Percentiles rank a stretch among this genome's conserved stretches.
Conservation (phyloP, 1,140 invertebrate species). For the Trichomalopsis sarcophagae region DNA sequence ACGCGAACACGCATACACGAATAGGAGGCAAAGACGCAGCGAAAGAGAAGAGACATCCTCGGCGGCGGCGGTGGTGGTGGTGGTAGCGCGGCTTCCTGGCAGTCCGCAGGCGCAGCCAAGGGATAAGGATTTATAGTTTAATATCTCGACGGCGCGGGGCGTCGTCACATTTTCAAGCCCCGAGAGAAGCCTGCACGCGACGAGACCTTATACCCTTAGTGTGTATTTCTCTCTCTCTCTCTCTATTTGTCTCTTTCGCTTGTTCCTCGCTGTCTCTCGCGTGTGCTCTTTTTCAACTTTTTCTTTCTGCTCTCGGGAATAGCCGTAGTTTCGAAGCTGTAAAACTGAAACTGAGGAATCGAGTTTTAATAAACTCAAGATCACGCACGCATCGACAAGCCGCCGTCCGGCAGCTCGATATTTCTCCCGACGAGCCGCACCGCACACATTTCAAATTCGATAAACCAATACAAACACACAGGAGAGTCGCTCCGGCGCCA, state of each 20-base stretch:
- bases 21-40: background rate
- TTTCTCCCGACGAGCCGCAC: background rate
- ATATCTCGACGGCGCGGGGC: conserved; percentile 71
- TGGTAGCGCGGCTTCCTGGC: conserved; percentile 5
- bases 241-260: background rate
- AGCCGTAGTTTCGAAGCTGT: too few species aligned
- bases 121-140: conserved; percentile 76
- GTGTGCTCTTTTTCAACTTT: background rate
- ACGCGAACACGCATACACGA: background rate
- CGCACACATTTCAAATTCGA: conserved; percentile 29
- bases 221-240: background rate
- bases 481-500: background rate
- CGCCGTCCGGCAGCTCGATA: too few species aligned
- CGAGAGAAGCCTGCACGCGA: conserved; percentile 11
- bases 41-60: background rate
- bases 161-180: conserved; percentile 74
- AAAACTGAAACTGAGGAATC: too few species aligned
- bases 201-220: background rate
- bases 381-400: too few species aligned
- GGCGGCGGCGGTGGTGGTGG: background rate
- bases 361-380: too few species aligned
- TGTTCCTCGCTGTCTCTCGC: too few species aligned
- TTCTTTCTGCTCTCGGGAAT: background rate
- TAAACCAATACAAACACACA: conserved; percentile 21
- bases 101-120: conserved; percentile 47